Evolutionary conservation across 2,113 vertebrate species (phyloP), one percentile per base, ranked within the genome.

Genomic region (Gobiocypris rarus): DNA sequence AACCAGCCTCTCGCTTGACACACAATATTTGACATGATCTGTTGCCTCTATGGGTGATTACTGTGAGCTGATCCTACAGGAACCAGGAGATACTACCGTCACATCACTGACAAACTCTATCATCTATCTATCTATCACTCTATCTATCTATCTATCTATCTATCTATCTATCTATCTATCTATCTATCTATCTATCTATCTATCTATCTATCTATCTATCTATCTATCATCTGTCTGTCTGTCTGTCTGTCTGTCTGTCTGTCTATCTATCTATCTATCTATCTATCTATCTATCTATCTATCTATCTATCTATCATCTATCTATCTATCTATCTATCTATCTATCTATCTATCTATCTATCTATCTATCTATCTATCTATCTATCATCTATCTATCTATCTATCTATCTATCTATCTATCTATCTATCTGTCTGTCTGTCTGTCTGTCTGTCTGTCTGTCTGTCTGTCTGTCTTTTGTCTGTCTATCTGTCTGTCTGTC

Each of bases 11-110:
- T 10, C 38, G n/a, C 56, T 26, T 58, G 14, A n/a, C 50, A 50
- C 31, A 77, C 61, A 48, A 41, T 34, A 22, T 50, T 10, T 45
- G 56, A 63, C 78, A 48, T 63, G 13, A 43, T 80, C 70, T 80
- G 54, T 31, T 38, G 45, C 43, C 24, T 34, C 19, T 26, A 17
- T 17, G 6, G 14, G 14, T 70, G 2, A 28, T 77, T 43, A 70
- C 38, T 17, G 28, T 8, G 61, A n/a, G n/a, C n/a, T n/a, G n/a
- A n/a, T n/a, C n/a, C n/a, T n/a, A n/a, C n/a, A n/a, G n/a, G n/a
- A n/a, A n/a, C n/a, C n/a, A n/a, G n/a, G n/a, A n/a, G n/a, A n/a
- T n/a, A n/a, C n/a, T n/a, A n/a, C n/a, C n/a, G n/a, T n/a, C n/a
- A n/a, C n/a, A n/a, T n/a, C n/a, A n/a, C n/a, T n/a, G n/a, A n/a